A percentile compares a stretch with the other conserved stretches of the same genome.
Conservation (phyloP, 2,113 vertebrate genomes). For the Xiphias gladius region DNA sequence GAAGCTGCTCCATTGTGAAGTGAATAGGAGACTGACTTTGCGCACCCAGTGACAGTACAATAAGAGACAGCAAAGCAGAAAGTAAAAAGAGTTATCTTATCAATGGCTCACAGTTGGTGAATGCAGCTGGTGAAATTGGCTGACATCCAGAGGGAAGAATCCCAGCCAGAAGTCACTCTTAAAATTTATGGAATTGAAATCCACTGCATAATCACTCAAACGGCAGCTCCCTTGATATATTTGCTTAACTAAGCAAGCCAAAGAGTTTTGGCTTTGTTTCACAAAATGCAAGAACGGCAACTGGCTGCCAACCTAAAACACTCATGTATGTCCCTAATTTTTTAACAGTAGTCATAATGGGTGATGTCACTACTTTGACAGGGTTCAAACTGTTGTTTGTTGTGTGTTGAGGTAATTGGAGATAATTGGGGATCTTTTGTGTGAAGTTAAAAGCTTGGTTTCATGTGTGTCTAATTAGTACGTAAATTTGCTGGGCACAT, state of each 20-base stretch:
- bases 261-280: neutral
- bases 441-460: slow-evolving; percentile 9
- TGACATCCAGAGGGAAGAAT: slow-evolving; percentile 1
- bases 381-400: neutral
- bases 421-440: neutral
- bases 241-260: neutral
- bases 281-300: neutral
- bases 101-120: slow-evolving; percentile 26
- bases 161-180: neutral
- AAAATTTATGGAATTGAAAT: slow-evolving; percentile 3
- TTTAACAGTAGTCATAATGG: neutral
- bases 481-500: slow-evolving; percentile 16
- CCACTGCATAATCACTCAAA: neutral
- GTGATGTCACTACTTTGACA: neutral
- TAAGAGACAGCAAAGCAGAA: too few species aligned
- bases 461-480: slow-evolving; percentile 25
- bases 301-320: neutral
- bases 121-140: slow-evolving; percentile 1
- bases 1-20: neutral
- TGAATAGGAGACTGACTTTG: slow-evolving; percentile 14
- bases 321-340: neutral
- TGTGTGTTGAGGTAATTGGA: neutral
- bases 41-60: too few species aligned
- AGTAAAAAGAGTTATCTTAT: slow-evolving; percentile 31
- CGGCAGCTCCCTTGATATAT: neutral